Conservation (phyloP, 2,888 invertebrate species). For the Cactoblastis cactorum region DNA sequence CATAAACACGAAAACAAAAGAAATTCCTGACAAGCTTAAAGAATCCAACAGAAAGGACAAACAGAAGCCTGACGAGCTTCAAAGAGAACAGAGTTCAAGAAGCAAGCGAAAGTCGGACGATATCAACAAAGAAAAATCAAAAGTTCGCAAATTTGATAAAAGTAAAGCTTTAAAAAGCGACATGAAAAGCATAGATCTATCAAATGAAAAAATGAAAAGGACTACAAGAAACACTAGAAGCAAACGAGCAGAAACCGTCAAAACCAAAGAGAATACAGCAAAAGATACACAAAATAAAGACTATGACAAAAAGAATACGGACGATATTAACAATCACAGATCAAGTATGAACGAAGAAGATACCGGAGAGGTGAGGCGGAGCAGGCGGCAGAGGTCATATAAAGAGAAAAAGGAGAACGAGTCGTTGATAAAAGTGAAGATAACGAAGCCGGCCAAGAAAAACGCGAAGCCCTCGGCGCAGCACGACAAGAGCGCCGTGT, state of each 20-base stretch:
- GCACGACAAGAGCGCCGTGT: slow-evolving; percentile 52
- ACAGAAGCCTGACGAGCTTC: neutral
- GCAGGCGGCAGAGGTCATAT: slow-evolving; percentile 41
- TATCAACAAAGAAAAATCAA: neutral
- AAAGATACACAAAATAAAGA: neutral
- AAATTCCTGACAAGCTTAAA: slow-evolving; percentile 7
- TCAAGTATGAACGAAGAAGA: slow-evolving; percentile 24
- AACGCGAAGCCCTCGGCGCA: slow-evolving; percentile 13
- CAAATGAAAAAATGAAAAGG: slow-evolving; percentile 6
- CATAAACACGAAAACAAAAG: neutral
- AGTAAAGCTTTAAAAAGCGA: neutral
- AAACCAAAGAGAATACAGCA: slow-evolving; percentile 4
- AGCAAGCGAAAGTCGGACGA: neutral
- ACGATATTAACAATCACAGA: slow-evolving; percentile 13
- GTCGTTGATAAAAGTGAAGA: slow-evolving; percentile 21
- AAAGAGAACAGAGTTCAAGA: neutral
- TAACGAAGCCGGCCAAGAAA: slow-evolving; percentile 13
- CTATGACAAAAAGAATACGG: slow-evolving; percentile 8
- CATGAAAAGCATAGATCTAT: neutral
- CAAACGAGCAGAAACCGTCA: slow-evolving; percentile 9
- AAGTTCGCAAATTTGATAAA: neutral
- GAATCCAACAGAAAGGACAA: neutral
- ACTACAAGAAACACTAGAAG: slow-evolving; percentile 21
- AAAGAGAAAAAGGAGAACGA: slow-evolving; percentile 32
- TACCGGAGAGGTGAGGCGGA: slow-evolving; percentile 43